Conservation (phyloP, 2,888 invertebrate species). For the Xylophagus ater region DNA sequence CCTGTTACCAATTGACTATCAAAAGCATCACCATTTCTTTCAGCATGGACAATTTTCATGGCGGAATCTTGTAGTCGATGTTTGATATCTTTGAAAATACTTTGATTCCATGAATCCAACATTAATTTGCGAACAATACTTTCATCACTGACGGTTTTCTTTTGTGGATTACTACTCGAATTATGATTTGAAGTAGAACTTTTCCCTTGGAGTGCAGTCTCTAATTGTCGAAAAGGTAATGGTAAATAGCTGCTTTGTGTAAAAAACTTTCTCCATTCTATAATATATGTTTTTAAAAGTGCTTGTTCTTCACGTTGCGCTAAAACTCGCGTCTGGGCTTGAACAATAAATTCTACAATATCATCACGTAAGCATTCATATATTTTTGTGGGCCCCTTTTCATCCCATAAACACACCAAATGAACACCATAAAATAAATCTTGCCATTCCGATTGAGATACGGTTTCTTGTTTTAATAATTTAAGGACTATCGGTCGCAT, state of each 20-base stretch:
- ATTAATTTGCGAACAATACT: slow-evolving; percentile 90
- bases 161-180: slow-evolving; percentile 37
- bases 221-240: slow-evolving; percentile 87
- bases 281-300: slow-evolving; percentile 88
- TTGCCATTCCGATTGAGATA: slow-evolving; percentile 94
- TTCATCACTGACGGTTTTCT: slow-evolving; percentile 61
- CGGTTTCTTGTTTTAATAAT: slow-evolving; percentile 85
- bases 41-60: slow-evolving; percentile 94
- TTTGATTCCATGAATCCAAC: slow-evolving; percentile 97
- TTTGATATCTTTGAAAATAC: slow-evolving; percentile 92
- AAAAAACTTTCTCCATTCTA: slow-evolving; percentile 97
- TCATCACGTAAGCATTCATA: slow-evolving; percentile 82
- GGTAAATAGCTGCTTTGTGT: slow-evolving; percentile 96
- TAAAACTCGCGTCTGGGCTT: slow-evolving; percentile 81
- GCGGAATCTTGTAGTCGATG: slow-evolving; percentile 87
- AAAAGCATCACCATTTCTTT: slow-evolving; percentile 95
- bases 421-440: slow-evolving; percentile 94
- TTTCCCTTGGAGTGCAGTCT: slow-evolving; percentile 70
- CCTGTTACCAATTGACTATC: slow-evolving; percentile 96
- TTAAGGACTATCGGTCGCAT: slow-evolving; percentile 92
- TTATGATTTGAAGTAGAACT: slow-evolving; percentile 35
- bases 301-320: slow-evolving; percentile 92
- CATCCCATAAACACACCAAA: slow-evolving; percentile 94
- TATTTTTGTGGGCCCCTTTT: slow-evolving; percentile 82
- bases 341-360: slow-evolving; percentile 86